These are phyloP conservation scores for Tridacna crocea DNA, from an alignment of 2,888 invertebrate genomes.

Conservation along the genomic window DNA sequence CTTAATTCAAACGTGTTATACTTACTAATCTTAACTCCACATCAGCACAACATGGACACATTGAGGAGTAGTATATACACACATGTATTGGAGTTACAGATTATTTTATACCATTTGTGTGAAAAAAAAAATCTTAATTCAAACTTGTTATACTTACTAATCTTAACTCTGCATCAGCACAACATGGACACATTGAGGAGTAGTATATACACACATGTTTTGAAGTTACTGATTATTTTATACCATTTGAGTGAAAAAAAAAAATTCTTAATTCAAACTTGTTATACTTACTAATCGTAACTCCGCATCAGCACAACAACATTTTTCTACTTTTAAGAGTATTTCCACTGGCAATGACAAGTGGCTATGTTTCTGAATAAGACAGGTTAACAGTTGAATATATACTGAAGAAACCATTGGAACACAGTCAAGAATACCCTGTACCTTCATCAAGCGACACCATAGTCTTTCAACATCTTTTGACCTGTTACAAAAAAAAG, in stretches of 20 bases:
- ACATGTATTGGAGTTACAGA: no score
- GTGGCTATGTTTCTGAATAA: background rate
- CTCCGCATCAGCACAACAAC: background rate
- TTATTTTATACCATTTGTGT: no score
- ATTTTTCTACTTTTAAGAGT: background rate
- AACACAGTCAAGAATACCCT: conserved; percentile 2
- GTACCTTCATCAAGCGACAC: background rate
- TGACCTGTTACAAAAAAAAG: background rate
- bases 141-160: no score
- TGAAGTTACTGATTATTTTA: no score
- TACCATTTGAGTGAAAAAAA: no score
- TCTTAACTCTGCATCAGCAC: background rate
- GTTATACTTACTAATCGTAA: background rate
- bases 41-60: background rate
- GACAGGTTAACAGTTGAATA: background rate
- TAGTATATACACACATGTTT: no score
- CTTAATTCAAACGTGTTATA: no score
- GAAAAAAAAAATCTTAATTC: no score
- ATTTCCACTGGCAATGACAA: background rate
- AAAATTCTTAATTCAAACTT: no score
- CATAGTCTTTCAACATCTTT: background rate
- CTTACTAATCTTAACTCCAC: background rate
- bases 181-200: background rate
- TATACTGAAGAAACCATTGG: conserved; percentile 5
- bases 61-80: no score